Base-by-base conservation (phyloP, 2,888 invertebrate species). In the Tiphia femorata region DNA sequence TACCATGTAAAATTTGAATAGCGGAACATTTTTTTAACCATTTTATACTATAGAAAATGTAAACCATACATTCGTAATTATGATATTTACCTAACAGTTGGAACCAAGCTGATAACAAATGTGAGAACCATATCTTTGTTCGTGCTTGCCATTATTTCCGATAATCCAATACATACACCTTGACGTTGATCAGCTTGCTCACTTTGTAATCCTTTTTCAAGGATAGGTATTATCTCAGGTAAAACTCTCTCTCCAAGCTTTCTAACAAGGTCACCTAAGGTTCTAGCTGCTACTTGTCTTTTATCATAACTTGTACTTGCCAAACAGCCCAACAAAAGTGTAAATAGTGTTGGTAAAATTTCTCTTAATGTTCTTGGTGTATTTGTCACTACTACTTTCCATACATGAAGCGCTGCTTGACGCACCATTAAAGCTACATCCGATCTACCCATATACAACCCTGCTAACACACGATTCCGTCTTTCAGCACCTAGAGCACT, bases 331-430 rank as follows among this genome's bases (percentile, higher is more conserved):
- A 99, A 86, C 59, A 99, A 85, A 46, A 98, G 86, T 10, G 93
- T 90, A 85, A 99, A 99, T 40, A 99, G 86, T 0, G 97, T 96
- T 4, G 97, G 96, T 65, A 99, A 86, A 76, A 99, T 98, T 88
- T 98, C 98, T 59, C 96, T 88, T 38, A 99, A 86, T 0, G 98
- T 98, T 81, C 96, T 90, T 0, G 98, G 98, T 0, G 98, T 99
- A 83, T 99, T 98, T 1, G 97, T 95, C 1, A 99, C 98, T 1
- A 99, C 97, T 67, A 98, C 95, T 87, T 99, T 99, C 99, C 99
- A 99, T 0, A 99, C 98, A 83, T 99, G 99, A 52, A 98, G 88
- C 6, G 99, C 97, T 0, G 98, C 95, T 86, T 98, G 98, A 0
- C 98, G 89, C 19, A 98, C 98, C 92, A 97, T 94, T 46, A 98